Evolutionary conservation across 2,888 invertebrate genomes (phyloP).

Genomic region (Arge pagana): DNA sequence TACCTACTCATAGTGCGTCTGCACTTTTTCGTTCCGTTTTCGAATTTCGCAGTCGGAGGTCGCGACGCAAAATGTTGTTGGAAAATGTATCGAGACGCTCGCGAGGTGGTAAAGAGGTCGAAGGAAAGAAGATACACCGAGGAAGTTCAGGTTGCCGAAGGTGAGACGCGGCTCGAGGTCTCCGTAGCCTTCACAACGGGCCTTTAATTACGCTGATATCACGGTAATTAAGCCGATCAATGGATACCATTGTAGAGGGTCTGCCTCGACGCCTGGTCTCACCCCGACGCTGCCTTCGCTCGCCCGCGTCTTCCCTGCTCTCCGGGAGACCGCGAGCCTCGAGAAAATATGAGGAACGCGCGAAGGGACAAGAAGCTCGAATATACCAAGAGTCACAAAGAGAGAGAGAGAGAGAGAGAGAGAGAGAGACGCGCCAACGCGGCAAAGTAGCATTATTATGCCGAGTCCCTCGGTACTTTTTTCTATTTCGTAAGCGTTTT

Average conservation of each 20-base stretch:
- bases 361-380: too few species aligned
- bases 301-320: too few species aligned
- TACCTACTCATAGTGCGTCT: too few species aligned
- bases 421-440: constrained; percentile 1
- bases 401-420: too few species aligned
- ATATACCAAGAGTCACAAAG: too few species aligned
- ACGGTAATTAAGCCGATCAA: constrained; percentile 56
- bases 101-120: constrained; percentile 5
- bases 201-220: constrained; percentile 56
- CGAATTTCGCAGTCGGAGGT: background rate
- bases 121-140: background rate
- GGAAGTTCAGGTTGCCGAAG: background rate
- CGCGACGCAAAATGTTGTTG: background rate
- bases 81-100: constrained; percentile 24
- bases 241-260: constrained; percentile 50
- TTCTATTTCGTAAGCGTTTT: too few species aligned
- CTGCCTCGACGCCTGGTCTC: too few species aligned
- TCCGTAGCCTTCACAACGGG: constrained; percentile 46
- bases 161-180: constrained; percentile 40
- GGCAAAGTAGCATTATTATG: too few species aligned
- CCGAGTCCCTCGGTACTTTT: too few species aligned
- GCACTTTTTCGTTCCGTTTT: constrained; percentile 4
- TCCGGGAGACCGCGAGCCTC: too few species aligned
- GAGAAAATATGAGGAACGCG: too few species aligned
- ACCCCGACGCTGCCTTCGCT: too few species aligned